Base-by-base conservation (phyloP, 2,113 vertebrate genomes). In the Megalops atlanticus region DNA sequence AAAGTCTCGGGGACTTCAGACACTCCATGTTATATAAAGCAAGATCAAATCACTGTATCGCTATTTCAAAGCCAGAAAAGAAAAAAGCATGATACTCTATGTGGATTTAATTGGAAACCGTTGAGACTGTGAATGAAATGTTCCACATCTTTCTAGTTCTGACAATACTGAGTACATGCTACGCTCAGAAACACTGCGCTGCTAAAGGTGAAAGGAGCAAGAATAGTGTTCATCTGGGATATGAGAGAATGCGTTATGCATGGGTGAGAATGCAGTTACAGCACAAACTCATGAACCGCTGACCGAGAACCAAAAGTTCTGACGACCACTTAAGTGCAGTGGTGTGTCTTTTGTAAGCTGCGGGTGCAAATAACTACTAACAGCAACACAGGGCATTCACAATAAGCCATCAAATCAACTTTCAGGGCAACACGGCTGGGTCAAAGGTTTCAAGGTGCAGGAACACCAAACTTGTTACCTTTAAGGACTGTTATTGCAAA, bases 1-100 rank as follows among this genome's bases (percentile, higher is more conserved):
- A 45, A 43, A 68, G 68, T 78, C 77, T 68, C 38, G 0, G 38
- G 77, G 54, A 78, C 77, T 33, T 38, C 1, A n/a, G 76, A 38
- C 12, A 31, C 38, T 21, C 38, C 71, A 6, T 73, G 15, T 38
- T n/a, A 27, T 35, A 10, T 33, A 12, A 21, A 31, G 35, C 18
- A 15, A 31, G 1, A 47, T 27, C 39, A 74, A 41, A 74, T 74
- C 72, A n/a, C 36, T 31, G 54, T 27, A 5, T 69, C 58, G 43
- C 33, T 39, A 7, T 16, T n/a, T 21, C 27, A 45, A 76, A 45
- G 40, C 74, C n/a, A n/a, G n/a, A n/a, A n/a, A n/a, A n/a, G n/a
- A n/a, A 76, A 45, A 14, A 49, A 76, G 43, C 74, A 33, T 49
- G 52, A 47, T 49, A 49, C 43, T 76, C 75, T 36, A 80, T 10